phyloP scores from a whole-genome alignment of 2,888 invertebrate genomes.

The Cheilosia scutellata region DNA sequence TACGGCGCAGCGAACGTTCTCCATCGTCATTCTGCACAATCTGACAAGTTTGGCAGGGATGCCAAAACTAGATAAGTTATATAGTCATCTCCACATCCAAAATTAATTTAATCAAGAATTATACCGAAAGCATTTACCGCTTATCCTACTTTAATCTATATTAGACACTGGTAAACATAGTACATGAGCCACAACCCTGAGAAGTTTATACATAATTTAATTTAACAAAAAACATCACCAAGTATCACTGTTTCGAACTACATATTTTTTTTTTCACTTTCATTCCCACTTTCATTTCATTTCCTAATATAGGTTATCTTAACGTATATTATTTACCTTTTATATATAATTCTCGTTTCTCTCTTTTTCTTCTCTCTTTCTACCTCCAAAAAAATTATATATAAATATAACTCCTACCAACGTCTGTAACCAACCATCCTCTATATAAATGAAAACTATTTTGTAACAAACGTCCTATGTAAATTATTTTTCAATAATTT shows the following conservation, averaged over 20 bases:
- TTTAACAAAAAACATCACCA: not conserved
- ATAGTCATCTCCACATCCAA: no score
- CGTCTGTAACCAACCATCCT: conserved; percentile 35
- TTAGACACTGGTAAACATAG: no score
- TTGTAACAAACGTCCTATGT: conserved; percentile 8
- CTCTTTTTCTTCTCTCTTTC: conserved; percentile 42
- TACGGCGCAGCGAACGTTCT: no score
- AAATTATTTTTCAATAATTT: conserved; percentile 24
- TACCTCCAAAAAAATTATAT: conserved; percentile 10
- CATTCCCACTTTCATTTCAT: conserved; percentile 10
- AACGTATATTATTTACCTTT: conserved; percentile 12
- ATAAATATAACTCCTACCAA: not conserved
- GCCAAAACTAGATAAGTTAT: no score
- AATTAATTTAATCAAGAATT: no score
- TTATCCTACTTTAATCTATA: no score
- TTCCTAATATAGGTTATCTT: conserved; percentile 3
- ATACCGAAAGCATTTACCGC: no score
- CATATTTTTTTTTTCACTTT: not conserved
- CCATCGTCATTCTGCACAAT: no score
- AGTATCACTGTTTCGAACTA: conserved; percentile 15
- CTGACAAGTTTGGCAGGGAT: no score
- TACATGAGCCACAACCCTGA: no score
- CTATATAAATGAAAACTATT: conserved; percentile 11
- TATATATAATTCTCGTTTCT: conserved; percentile 54
- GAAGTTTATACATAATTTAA: no score